Percentiles rank a stretch among this genome's conserved stretches.
These are phyloP conservation scores for Passerina amoena DNA, from an alignment of 2,113 vertebrate species.

Conservation along the genomic window DNA sequence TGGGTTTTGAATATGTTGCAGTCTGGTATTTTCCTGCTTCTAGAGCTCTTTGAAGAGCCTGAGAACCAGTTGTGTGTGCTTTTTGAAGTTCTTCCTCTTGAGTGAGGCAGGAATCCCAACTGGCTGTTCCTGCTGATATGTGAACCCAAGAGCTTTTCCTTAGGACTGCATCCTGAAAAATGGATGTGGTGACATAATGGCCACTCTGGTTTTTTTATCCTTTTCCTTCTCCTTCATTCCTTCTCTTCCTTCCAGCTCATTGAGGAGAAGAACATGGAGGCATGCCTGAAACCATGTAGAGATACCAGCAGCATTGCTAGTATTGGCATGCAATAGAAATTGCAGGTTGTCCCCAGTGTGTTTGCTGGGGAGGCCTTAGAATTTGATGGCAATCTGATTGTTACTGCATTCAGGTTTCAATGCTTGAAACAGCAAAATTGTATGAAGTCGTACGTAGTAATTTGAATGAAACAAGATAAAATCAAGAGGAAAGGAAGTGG, in stretches of 20 bases:
- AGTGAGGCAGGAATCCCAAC: neutral
- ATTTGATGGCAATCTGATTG: neutral
- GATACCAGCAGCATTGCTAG: neutral
- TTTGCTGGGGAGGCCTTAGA: neutral
- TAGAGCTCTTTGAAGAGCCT: slow-evolving; percentile 54
- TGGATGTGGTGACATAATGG: neutral
- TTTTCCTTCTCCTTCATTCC: neutral
- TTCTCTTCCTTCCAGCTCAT: neutral
- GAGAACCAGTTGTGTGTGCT: slow-evolving; percentile 20
- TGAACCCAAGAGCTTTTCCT: neutral
- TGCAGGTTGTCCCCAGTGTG: neutral
- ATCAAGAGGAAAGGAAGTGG: neutral
- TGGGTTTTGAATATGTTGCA: slow-evolving; percentile 47
- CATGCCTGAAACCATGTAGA: neutral
- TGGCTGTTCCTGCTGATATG: neutral
- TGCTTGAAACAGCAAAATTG: neutral
- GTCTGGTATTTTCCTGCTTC: slow-evolving; percentile 43
- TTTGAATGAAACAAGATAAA: neutral
- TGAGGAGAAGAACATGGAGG: neutral
- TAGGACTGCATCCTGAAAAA: neutral
- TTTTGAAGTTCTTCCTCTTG: slow-evolving; percentile 47
- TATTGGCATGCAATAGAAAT: neutral
- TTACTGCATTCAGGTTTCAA: neutral
- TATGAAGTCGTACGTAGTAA: neutral
- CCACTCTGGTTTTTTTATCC: neutral